These are phyloP conservation scores for Procavia capensis DNA, from an alignment of 2,113 vertebrate genomes.

Conservation along the genomic window DNA sequence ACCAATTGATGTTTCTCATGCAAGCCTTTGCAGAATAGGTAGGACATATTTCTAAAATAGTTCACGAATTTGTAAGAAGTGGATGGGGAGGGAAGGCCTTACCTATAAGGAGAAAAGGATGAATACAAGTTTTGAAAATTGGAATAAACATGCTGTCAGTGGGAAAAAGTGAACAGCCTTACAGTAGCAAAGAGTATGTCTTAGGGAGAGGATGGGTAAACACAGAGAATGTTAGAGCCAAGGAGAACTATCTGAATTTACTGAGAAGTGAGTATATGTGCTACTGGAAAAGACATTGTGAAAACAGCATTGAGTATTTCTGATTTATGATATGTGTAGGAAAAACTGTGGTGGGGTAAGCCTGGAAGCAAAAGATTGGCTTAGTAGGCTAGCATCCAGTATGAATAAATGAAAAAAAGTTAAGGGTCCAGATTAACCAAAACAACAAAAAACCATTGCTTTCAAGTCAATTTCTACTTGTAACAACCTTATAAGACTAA, in stretches of 20 bases:
- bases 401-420: constrained; percentile 16
- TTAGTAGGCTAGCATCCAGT: background rate
- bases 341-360: background rate
- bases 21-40: background rate
- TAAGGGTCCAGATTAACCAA: background rate
- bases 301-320: background rate
- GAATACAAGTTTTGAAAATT: background rate
- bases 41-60: background rate
- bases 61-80: background rate
- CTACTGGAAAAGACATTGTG: background rate
- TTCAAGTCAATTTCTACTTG: too few species aligned
- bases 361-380: background rate
- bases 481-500: too few species aligned
- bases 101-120: background rate
- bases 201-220: background rate
- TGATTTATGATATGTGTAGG: background rate
- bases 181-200: background rate
- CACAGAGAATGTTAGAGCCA: background rate
- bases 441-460: too few species aligned
- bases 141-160: background rate
- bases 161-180: background rate
- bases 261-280: background rate
- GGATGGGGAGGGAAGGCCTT: background rate
- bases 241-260: background rate
- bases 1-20: background rate